A percentile compares a stretch with the other conserved stretches of the same genome.
Evolutionary conservation across 2,888 invertebrate species (phyloP).

Genomic region (Ypsolopha sequella): DNA sequence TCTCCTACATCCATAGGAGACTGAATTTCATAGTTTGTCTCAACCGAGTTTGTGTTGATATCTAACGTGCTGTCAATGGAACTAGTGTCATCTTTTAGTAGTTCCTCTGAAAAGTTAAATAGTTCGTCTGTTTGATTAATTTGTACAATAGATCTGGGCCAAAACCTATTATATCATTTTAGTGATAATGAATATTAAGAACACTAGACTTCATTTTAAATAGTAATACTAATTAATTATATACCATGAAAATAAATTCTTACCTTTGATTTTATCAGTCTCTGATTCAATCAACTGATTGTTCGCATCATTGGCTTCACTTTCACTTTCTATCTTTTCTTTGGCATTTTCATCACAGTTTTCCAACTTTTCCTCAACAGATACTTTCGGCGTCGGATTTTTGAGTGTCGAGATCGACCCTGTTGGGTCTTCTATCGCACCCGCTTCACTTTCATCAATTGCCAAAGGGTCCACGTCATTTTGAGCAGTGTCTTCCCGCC

Average conservation of each 20-base stretch:
- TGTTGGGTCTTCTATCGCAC: neutral
- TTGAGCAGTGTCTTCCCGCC: constrained; percentile 28
- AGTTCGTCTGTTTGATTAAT: too few relatives aligned
- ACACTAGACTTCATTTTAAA: too few relatives aligned
- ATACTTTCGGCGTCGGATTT: constrained; percentile 5
- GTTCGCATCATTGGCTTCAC: neutral
- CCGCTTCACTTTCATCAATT: constrained; percentile 19
- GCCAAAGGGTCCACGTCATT: constrained; percentile 57
- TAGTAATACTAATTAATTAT: too few relatives aligned
- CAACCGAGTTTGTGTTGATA: too few relatives aligned
- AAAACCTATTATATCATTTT: too few relatives aligned
- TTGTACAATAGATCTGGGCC: too few relatives aligned
- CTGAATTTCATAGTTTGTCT: too few relatives aligned
- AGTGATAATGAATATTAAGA: too few relatives aligned
- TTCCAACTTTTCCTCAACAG: constrained; percentile 23
- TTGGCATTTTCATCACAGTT: constrained; percentile 65
- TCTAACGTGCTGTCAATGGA: constrained; percentile 12
- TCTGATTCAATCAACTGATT: neutral
- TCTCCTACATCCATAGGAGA: constrained; percentile 10
- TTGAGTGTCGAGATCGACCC: constrained; percentile 21
- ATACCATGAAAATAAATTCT: neutral
- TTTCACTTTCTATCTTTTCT: constrained; percentile 31
- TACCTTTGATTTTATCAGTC: constrained; percentile 24
- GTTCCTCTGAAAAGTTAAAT: constrained; percentile 26
- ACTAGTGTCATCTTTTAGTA: constrained; percentile 19